Evolutionary conservation across 1,140 invertebrate species (phyloP).

Genomic region (Drosophila mauritiana): DNA sequence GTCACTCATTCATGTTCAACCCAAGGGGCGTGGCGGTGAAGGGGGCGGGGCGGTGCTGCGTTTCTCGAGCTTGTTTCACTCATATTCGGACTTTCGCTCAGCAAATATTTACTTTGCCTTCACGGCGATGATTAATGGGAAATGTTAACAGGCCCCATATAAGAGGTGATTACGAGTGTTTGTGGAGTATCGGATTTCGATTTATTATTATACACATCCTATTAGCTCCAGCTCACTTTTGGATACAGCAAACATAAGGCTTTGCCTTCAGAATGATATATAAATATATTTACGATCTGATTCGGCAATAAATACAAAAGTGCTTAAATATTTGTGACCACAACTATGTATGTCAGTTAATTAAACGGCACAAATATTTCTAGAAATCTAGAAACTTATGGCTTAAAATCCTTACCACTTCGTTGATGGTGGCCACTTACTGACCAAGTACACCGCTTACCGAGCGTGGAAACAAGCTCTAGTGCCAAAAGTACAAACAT

Average conservation of each 20-base stretch:
- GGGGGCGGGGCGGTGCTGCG: neutral
- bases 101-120: constrained; percentile 25
- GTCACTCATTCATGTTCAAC: constrained; percentile 35
- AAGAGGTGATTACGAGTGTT: neutral
- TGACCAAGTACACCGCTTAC: constrained; percentile 20
- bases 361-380: neutral
- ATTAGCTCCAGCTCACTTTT: neutral
- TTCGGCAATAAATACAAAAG: neutral
- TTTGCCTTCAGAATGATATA: no score
- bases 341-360: no score
- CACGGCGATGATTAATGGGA: constrained; percentile 29
- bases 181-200: neutral
- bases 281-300: neutral
- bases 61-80: constrained; percentile 8
- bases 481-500: constrained; percentile 42
- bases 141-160: neutral
- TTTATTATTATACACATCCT: neutral
- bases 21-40: neutral
- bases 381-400: no score
- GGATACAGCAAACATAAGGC: neutral
- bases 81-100: constrained; percentile 8
- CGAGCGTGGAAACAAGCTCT: constrained; percentile 6
- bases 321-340: no score
- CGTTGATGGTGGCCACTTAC: constrained; percentile 35
- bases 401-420: neutral